Conservation (phyloP, 2,797 vertebrate species). For the Microcaecilia unicolor region DNA sequence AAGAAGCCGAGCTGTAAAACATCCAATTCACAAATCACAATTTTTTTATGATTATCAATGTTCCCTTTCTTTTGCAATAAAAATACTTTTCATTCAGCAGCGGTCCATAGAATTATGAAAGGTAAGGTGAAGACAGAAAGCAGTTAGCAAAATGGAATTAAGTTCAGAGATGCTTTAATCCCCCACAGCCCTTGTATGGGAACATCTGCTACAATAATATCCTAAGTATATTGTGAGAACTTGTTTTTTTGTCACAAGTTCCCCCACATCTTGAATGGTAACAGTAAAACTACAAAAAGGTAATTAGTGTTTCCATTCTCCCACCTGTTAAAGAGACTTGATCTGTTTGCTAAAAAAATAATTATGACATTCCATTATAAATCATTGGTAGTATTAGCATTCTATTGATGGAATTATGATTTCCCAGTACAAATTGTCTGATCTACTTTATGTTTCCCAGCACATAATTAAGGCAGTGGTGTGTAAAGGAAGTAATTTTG, state of each 20-base stretch:
- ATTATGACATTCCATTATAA: slow-evolving; percentile 86
- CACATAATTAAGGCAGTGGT: slow-evolving; percentile 86
- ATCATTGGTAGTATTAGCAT: slow-evolving; percentile 82
- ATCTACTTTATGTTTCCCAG: slow-evolving; percentile 85
- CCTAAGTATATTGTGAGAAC: slow-evolving; percentile 65
- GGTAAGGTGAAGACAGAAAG: slow-evolving; percentile 57
- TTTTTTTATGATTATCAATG: not conserved
- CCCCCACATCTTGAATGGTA: slow-evolving; percentile 60
- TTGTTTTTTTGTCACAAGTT: slow-evolving; percentile 83
- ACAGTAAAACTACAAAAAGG: slow-evolving; percentile 74
- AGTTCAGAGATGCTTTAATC: slow-evolving; percentile 67
- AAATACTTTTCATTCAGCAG: not conserved
- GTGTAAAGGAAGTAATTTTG: slow-evolving; percentile 90
- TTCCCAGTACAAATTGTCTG: slow-evolving; percentile 87
- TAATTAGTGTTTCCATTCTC: slow-evolving; percentile 87
- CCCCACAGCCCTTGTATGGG: slow-evolving; percentile 65
- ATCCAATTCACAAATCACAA: too few species aligned
- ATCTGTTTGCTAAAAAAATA: slow-evolving; percentile 78
- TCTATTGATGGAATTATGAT: slow-evolving; percentile 89
- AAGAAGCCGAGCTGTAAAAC: too few species aligned
- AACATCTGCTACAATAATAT: slow-evolving; percentile 83
- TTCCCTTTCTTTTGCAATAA: slow-evolving; percentile 2
- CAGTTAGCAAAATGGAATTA: slow-evolving; percentile 73
- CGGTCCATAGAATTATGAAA: slow-evolving; percentile 41
- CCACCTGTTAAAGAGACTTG: slow-evolving; percentile 73